Evolutionary conservation across 2,797 vertebrate genomes (phyloP).

Genomic region (Poecilia velifera): DNA sequence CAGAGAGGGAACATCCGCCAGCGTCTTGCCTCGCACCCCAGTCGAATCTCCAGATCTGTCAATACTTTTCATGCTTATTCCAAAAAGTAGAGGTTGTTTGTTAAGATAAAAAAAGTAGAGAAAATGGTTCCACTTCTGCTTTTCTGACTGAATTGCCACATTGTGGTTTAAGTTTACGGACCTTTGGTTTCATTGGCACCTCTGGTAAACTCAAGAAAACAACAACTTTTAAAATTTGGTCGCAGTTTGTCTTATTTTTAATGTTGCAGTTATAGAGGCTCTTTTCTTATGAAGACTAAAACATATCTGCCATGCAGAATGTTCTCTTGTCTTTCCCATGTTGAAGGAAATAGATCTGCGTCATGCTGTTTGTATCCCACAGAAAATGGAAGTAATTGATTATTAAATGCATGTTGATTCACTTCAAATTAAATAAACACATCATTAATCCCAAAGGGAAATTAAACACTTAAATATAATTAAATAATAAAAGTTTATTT

Average conservation of each 20-base stretch:
- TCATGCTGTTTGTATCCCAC: not conserved
- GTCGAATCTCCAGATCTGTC: conserved; percentile 3
- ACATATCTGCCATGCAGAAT: not conserved
- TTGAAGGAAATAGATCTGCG: not conserved
- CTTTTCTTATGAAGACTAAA: not conserved
- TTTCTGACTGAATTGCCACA: conserved; percentile 6
- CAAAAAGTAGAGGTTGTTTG: not conserved
- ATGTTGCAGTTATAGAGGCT: not conserved
- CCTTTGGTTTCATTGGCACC: not conserved
- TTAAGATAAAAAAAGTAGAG: not conserved
- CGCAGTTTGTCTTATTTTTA: not conserved
- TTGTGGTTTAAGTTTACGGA: not conserved
- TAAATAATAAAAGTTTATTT: no score
- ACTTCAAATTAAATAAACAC: not conserved
- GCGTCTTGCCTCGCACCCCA: conserved; percentile 10
- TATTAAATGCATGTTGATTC: not conserved
- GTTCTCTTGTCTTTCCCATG: not conserved
- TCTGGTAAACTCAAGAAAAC: not conserved
- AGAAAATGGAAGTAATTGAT: not conserved
- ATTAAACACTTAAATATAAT: not conserved
- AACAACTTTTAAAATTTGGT: not conserved
- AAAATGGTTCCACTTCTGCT: conserved; percentile 24
- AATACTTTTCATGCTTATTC: conserved; percentile 6
- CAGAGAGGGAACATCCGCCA: conserved; percentile 66
- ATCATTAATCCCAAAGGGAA: not conserved